A percentile compares a stretch with the other conserved stretches of the same genome.
Conservation (phyloP, 1,140 invertebrate genomes). For the Panulirus ornatus region DNA sequence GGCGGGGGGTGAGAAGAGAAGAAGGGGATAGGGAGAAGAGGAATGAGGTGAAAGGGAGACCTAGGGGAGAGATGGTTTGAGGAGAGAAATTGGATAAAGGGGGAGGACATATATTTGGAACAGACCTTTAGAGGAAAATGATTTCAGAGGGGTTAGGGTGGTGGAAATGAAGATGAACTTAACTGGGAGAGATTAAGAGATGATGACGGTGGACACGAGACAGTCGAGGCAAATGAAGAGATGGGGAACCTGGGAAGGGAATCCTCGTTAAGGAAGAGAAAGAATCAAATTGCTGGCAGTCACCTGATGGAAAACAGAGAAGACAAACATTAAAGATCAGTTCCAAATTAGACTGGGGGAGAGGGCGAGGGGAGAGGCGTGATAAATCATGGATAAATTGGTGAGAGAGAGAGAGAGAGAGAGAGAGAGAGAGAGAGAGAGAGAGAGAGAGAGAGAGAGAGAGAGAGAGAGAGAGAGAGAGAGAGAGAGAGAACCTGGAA, state of each 20-base stretch:
- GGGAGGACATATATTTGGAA: too few species aligned
- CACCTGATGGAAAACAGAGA: not conserved
- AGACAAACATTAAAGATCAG: not conserved
- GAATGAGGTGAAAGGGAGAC: not conserved
- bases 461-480: not conserved
- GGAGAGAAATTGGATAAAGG: not conserved
- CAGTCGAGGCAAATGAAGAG: not conserved
- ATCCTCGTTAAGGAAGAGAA: not conserved
- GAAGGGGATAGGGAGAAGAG: too few species aligned
- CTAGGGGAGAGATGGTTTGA: not conserved
- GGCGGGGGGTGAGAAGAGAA: not conserved
- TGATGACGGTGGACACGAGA: not conserved
- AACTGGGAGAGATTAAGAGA: not conserved
- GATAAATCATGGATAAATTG: conserved; percentile 1
- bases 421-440: not conserved
- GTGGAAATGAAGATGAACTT: not conserved
- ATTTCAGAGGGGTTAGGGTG: not conserved
- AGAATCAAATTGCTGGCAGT: not conserved
- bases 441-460: not conserved
- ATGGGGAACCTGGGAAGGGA: not conserved
- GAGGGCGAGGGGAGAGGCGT: not conserved
- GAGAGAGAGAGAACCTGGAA: not conserved
- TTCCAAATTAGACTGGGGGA: not conserved
- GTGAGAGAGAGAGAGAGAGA: not conserved
- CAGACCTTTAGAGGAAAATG: not conserved